Conservation (phyloP, 2,888 invertebrate species). For the Andrena minutula region DNA sequence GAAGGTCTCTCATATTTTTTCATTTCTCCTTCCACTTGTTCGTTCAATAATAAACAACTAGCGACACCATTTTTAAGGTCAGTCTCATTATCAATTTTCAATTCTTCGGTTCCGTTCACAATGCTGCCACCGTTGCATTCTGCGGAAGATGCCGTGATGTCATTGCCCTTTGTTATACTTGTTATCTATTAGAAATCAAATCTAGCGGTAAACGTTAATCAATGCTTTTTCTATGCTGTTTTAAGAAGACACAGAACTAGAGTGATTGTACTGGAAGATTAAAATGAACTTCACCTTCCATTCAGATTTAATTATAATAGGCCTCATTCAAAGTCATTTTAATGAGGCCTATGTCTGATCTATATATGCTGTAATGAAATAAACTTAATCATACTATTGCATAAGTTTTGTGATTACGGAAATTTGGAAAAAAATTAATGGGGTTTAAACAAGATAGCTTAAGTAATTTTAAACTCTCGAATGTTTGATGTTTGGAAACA, state of each 20-base stretch:
- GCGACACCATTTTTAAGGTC: constrained; percentile 10
- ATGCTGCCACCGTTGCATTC: constrained; percentile 10
- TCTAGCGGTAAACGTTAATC: constrained; percentile 52
- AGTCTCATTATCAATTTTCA: constrained; percentile 7
- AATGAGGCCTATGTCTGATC: no score
- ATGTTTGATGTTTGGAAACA: no score
- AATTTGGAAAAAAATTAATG: no score
- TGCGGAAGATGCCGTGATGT: constrained; percentile 44
- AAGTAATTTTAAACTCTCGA: no score
- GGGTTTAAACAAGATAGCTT: no score
- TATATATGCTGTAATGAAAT: no score
- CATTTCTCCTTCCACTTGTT: not conserved
- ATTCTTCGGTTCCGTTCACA: not conserved
- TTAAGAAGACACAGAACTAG: constrained; percentile 38
- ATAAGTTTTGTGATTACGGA: no score
- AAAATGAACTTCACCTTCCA: not conserved
- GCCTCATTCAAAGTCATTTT: no score
- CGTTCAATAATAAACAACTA: constrained; percentile 31
- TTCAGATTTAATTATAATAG: no score
- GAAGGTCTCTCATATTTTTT: not conserved
- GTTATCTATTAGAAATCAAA: constrained; percentile 55
- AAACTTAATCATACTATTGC: no score
- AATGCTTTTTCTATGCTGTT: not conserved
- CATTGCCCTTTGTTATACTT: constrained; percentile 41
- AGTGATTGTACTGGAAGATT: not conserved